Conservation (phyloP, 2,797 vertebrate genomes). For the Melanotaenia parkinsoni region DNA sequence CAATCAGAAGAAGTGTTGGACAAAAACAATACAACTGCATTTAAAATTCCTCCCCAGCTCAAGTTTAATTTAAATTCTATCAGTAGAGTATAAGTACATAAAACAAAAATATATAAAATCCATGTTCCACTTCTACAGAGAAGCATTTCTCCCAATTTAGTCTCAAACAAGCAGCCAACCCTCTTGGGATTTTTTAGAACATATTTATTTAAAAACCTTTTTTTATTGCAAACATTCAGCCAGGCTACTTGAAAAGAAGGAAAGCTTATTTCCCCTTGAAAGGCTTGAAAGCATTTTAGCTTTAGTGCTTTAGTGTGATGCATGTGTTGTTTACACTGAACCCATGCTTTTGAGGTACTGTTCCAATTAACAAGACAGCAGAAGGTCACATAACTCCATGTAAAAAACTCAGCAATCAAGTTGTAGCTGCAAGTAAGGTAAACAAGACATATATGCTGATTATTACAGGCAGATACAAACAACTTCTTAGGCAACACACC, state of each 20-base stretch:
- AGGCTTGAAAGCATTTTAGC: constrained; percentile 10
- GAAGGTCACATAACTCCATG: constrained; percentile 28
- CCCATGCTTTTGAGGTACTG: constrained; percentile 15
- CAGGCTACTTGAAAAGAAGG: constrained; percentile 24
- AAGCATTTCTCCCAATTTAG: constrained; percentile 13
- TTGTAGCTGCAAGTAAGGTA: constrained; percentile 38
- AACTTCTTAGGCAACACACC: constrained; percentile 35
- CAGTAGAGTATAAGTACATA: constrained; percentile 7
- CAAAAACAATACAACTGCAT: constrained; percentile 10
- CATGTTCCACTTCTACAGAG: neutral
- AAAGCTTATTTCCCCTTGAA: constrained; percentile 2
- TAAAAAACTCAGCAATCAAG: constrained; percentile 35
- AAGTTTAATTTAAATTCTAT: neutral
- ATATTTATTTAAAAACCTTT: constrained; percentile 27
- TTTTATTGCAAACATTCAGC: constrained; percentile 14
- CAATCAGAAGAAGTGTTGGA: constrained; percentile 13
- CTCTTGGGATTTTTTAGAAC: constrained; percentile 20
- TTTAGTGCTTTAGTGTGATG: constrained; percentile 3
- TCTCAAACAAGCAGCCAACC: neutral
- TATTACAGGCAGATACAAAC: constrained; percentile 43
- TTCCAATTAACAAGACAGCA: constrained; percentile 35
- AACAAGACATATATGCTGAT: constrained; percentile 49
- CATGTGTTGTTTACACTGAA: constrained; percentile 31
- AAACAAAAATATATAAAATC: constrained; percentile 9
- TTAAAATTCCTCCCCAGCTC: neutral